Evolutionary conservation across 2,888 invertebrate species (phyloP).

Genomic region (Gari tellinella): DNA sequence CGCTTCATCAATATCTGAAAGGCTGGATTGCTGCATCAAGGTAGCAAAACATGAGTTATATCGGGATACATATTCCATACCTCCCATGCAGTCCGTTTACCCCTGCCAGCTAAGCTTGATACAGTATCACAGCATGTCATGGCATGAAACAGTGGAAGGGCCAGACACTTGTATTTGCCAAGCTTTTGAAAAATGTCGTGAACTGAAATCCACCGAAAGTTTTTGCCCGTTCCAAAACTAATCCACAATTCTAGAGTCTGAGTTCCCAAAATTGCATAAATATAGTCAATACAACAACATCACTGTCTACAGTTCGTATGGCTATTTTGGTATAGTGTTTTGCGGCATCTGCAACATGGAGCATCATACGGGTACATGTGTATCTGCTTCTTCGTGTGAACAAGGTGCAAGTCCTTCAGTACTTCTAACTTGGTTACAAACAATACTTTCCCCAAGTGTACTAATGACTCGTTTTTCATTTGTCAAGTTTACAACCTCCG

Average conservation of each 20-base stretch:
- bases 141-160: slow-evolving; percentile 58
- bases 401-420: slow-evolving; percentile 9
- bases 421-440: background rate
- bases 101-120: slow-evolving; percentile 57
- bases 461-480: slow-evolving; percentile 5
- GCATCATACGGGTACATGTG: slow-evolving; percentile 7
- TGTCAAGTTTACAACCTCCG: background rate
- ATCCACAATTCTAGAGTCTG: slow-evolving; percentile 53
- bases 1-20: background rate
- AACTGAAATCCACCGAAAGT: slow-evolving; percentile 52
- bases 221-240: slow-evolving; percentile 49
- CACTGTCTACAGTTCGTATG: slow-evolving; percentile 22
- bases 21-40: background rate
- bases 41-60: slow-evolving; percentile 3
- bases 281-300: slow-evolving; percentile 16
- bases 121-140: slow-evolving; percentile 65
- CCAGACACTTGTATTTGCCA: slow-evolving; percentile 41
- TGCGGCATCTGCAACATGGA: too few species aligned
- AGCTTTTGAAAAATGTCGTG: slow-evolving; percentile 43
- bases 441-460: slow-evolving; percentile 2
- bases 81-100: slow-evolving; percentile 61
- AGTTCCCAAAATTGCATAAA: too few species aligned
- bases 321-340: slow-evolving; percentile 1
- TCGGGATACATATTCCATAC: slow-evolving; percentile 41
- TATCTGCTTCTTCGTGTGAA: slow-evolving; percentile 35